Evolutionary conservation across 2,113 vertebrate genomes (phyloP), one percentile per base, ranked within the genome.

Genomic region (Onychostruthus taczanowskii): DNA sequence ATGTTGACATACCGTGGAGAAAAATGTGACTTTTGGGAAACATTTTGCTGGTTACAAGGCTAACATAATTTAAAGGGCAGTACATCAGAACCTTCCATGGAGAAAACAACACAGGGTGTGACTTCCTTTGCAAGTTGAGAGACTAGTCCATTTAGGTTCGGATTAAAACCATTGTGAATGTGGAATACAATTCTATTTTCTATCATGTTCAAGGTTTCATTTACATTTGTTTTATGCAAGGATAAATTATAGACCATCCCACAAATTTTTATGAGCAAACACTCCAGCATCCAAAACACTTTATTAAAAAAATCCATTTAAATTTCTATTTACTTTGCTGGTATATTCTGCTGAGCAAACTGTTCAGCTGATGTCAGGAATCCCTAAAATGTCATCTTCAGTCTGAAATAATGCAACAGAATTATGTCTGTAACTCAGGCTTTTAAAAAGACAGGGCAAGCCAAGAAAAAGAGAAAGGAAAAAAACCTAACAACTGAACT

Each of bases 381-480:
- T 83, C 53, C 79, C 86, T 85, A 47, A 59, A 90, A 96, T 95
- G 63, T 89, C 84, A 75, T 73, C 92, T 75, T 92, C 35, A 85
- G 72, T 62, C 73, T 67, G 44, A 97, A 97, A 90, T 49, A 89
- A 94, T 58, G 70, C 75, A 94, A 94, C 78, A 50, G 35, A 89
- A 94, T 56, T 62, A 78, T 76, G 83, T 95, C 90, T 96, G 79
- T 89, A 89, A 86, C 59, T 84, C 72, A 93, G 80, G 72, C 72
- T 94, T 96, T 95, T 93, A 81, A 88, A 89, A 97, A 85, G 59
- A 84, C 15, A 41, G 27, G 7, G 6, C 13, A 74, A 89, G 96
- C 76, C 93, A 96, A 95, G 73, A 79, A 87, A 70, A 61, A 68
- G 9, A 78, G 78, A 33, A 41, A n/a, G 24, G 8, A 27, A 61